Base-by-base conservation (phyloP, 1,140 invertebrate species). In the Steinernema khuongi region DNA sequence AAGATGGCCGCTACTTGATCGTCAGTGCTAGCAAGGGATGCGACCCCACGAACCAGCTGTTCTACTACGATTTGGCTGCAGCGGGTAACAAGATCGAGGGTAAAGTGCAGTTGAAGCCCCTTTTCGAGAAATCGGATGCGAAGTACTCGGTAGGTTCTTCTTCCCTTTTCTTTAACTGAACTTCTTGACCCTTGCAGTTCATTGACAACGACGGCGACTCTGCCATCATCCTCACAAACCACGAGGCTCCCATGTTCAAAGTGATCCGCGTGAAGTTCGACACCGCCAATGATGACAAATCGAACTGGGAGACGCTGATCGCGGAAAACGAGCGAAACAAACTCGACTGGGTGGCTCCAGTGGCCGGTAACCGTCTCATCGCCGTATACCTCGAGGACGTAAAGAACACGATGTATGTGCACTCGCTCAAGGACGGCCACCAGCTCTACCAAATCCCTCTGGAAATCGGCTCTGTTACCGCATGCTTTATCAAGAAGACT, bases 351-450 rank as follows among this genome's bases (percentile, higher is more conserved):
- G 92, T 90, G 0, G 87, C 88, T 2, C 91, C 92, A 79, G 92
- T 95, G 0, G 89, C 93, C 86, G 86, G 90, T 67, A 90, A 96
- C 85, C 94, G 94, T 86, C 86, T 99, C n/a, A 89, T 97, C 33
- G 85, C 94, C 44, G 91, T 91, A 84, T 98, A 97, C 85, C 90
- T 97, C 50, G 89, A 93, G 85, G 93, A 99, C 90, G 96, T 98
- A 1, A 97, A 96, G 89, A 93, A 88, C 77, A 89, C 91, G 31
- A 87, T 98, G 67, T 90, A 94, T 88, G 87, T 97, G 1, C 90
- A 93, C 86, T 89, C 89, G 78, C 86, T 96, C 31, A 87, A 87
- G 76, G 90, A 89, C 68, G 96, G 94, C 19, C 86, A 90, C 68
- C 84, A 91, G 19, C 78, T 86, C n/a, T 79, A 86, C 32, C 70